A percentile compares a stretch with the other conserved stretches of the same genome.
Conservation (phyloP, 1,140 invertebrate genomes). For the roundworm (Caenorhabditis elegans) region WBcel235 BX284602.5:14609501-14610000, state of each 20-base stretch:
- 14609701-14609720: conserved; percentile 60
- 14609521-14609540: conserved; percentile 60
- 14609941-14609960: too few species aligned
- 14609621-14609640: conserved; percentile 8
- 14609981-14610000: too few species aligned
- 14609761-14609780: conserved; percentile 26
- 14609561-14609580: conserved; percentile 66
- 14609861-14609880: too few species aligned
- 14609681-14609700: conserved; percentile 46
- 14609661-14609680: conserved; percentile 59
- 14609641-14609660: conserved; percentile 55
- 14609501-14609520: conserved; percentile 58
- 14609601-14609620: conserved; percentile 56
- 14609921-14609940: too few species aligned
- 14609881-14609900: too few species aligned
- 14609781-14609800: conserved; percentile 42
- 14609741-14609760: neutral
- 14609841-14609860: conserved; percentile 59
- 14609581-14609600: conserved; percentile 63
- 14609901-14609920: too few species aligned
- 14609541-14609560: conserved; percentile 64
- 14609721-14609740: conserved; percentile 64
- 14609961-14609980: too few species aligned
- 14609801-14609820: conserved; percentile 66
- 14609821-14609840: conserved; percentile 57